These are phyloP conservation scores for Elephas maximus DNA, from an alignment of 2,113 vertebrate species.

Conservation along the genomic window DNA sequence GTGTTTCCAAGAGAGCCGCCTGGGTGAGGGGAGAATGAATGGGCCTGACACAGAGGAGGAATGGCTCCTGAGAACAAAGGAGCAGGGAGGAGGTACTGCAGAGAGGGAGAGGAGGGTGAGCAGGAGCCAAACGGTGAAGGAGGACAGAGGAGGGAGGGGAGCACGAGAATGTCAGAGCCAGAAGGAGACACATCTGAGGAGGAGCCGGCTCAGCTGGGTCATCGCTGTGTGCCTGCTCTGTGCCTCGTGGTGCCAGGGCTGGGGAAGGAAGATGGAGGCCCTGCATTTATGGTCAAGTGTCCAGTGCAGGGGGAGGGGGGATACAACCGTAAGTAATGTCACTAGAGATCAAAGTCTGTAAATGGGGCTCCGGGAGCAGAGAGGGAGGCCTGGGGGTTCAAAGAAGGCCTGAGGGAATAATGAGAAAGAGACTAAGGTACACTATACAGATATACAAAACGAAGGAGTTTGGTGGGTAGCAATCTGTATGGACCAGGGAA, in stretches of 20 bases:
- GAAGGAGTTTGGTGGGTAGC: background rate
- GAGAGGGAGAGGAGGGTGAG: background rate
- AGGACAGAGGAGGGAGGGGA: background rate
- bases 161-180: background rate
- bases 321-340: background rate
- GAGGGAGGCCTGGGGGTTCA: background rate
- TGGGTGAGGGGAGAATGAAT: background rate
- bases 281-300: accelerated
- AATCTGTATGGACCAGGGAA: background rate
- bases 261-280: background rate
- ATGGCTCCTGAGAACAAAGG: slow-evolving; percentile 58
- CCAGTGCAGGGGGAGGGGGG: background rate
- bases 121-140: background rate
- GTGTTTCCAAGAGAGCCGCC: background rate
- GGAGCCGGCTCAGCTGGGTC: background rate
- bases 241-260: background rate
- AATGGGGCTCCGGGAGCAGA: background rate
- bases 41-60: background rate
- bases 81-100: background rate
- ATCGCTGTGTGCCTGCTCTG: background rate
- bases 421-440: background rate
- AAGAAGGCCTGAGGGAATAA: background rate
- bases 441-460: accelerated
- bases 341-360: background rate
- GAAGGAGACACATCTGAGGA: accelerated